These are phyloP conservation scores for Climacteris rufus DNA, from an alignment of 2,113 vertebrate genomes.

Conservation along the genomic window DNA sequence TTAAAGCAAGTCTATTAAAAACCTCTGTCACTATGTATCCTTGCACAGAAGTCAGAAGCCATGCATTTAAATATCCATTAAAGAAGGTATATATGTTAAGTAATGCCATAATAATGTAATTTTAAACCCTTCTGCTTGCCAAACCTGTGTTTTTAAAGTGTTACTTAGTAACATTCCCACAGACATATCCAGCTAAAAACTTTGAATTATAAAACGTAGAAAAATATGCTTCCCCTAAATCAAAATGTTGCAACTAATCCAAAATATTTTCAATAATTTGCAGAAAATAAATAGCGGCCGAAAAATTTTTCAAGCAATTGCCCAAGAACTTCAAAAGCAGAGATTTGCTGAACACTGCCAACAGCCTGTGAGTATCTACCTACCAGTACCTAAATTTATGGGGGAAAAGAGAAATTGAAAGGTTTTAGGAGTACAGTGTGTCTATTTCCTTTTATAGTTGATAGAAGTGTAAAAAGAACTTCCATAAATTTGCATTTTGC, in stretches of 20 bases:
- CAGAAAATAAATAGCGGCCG: constrained; percentile 55
- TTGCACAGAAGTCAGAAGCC: no score
- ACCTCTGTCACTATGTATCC: background rate
- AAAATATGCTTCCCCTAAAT: background rate
- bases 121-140: background rate
- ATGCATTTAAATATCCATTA: background rate
- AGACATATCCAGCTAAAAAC: background rate
- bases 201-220: background rate
- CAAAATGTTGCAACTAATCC: background rate
- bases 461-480: background rate
- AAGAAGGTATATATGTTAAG: background rate
- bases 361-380: constrained; percentile 58
- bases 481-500: background rate
- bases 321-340: constrained; percentile 73
- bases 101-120: background rate
- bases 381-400: background rate
- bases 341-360: background rate
- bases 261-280: background rate
- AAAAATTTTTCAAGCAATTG: constrained; percentile 74
- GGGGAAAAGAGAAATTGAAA: background rate
- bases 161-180: background rate
- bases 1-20: background rate
- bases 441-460: background rate
- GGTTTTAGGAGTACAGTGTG: background rate
- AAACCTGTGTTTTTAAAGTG: background rate